Evolutionary conservation across 2,888 invertebrate species (phyloP), one percentile per base, ranked within the genome.

Genomic region (Villa cingulata): DNA sequence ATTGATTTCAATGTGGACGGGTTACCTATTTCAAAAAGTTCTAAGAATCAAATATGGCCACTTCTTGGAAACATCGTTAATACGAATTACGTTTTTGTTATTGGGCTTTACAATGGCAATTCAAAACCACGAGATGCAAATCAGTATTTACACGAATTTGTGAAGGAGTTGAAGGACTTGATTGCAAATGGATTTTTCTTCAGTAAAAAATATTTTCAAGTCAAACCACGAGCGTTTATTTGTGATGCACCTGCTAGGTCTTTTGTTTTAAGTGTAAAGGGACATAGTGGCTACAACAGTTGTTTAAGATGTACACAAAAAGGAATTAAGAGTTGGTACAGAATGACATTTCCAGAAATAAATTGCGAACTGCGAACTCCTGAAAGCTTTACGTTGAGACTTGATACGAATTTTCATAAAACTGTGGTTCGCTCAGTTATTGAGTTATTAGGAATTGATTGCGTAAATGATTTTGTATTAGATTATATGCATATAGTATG

Each of bases 1-100:
- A 27, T 34, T 7, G 46, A 48, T 49, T 39, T 50, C 12, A 52
- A 50, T 42, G 32, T 50, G 14, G 52, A 52, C 23, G 48, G 48
- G 1, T 34, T 50, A 3, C 48, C 52, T 2, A 15, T 52, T 36
- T 27, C 40, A 23, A 52, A 52, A 50, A 50, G 45, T 42, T 49
- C 50, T 12, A n/a, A 39, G 4, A 37, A 48, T 10, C 50, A 48
- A 46, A 41, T 37, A 14, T 52, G 52, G 49, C 49, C 52, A 20
- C 46, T 52, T 37, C 9, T 52, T 3, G 14, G 48, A 14, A 50
- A 50, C 36, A n/a, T 52, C 16, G 46, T 18, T 27, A 37, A 32
- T 32, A 50, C 50, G 43, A 32, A 40, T 2, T 5, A 32, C 1
- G 41, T 51, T 2, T 12, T 37, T 23, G 27, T 27, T 37, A 43